phyloP scores from a whole-genome alignment of 2,888 invertebrate species.

The Gryllus longicercus region DNA sequence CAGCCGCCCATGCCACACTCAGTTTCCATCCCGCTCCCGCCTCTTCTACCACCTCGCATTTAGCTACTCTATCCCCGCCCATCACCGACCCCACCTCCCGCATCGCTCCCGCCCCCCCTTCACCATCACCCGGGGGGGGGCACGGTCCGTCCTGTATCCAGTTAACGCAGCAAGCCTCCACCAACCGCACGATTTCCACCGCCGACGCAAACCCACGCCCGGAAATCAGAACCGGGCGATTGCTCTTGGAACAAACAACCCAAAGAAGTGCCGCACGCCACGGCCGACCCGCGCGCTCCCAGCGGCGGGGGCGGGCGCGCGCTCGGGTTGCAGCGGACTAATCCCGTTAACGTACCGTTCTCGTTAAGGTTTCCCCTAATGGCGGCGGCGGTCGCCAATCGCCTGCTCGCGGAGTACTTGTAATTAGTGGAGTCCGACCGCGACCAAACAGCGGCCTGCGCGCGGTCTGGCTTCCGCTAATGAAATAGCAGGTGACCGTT shows the following conservation, averaged over 20 bases:
- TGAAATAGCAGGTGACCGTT: constrained; percentile 10
- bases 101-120: neutral
- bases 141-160: neutral
- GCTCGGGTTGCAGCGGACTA: neutral
- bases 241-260: neutral
- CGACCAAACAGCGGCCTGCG: neutral
- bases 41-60: too few species aligned
- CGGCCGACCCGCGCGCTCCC: neutral
- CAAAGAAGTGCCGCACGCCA: neutral
- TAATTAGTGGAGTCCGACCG: neutral
- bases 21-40: too few species aligned
- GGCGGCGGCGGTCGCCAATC: neutral
- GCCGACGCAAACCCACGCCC: neutral
- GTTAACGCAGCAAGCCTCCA: neutral
- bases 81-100: too few species aligned
- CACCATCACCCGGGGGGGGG: too few species aligned
- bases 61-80: neutral
- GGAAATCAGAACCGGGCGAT: neutral
- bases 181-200: neutral
- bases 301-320: neutral
- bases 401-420: neutral
- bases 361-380: constrained; percentile 17
- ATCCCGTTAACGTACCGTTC: constrained; percentile 10
- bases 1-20: too few species aligned
- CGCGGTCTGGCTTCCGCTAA: neutral